These are phyloP conservation scores for Drosophila robusta DNA, from an alignment of 2,888 invertebrate species.

Conservation along the genomic window DNA sequence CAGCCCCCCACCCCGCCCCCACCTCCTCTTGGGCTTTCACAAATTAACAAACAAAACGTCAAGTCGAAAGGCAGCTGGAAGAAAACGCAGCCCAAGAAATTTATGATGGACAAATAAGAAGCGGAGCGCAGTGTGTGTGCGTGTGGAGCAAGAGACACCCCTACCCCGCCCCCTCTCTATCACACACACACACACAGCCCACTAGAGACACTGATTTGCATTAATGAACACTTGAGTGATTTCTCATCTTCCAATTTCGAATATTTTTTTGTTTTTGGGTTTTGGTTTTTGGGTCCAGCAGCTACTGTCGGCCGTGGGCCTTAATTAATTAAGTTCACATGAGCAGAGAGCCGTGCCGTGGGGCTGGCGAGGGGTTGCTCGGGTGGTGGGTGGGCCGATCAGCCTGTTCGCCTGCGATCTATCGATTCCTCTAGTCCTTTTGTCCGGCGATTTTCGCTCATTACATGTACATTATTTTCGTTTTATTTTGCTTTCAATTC, in stretches of 20 bases:
- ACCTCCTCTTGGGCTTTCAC: constrained; percentile 41
- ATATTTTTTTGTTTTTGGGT: constrained; percentile 33
- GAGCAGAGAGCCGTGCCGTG: constrained; percentile 58
- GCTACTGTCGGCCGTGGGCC: constrained; percentile 76
- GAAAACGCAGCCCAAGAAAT: constrained; percentile 56
- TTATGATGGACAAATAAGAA: constrained; percentile 46
- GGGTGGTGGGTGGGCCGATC: constrained; percentile 21
- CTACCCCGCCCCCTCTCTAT: background rate
- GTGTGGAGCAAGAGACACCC: constrained; percentile 5
- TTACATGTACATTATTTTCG: constrained; percentile 39
- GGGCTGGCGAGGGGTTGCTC: background rate
- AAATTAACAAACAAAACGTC: constrained; percentile 80
- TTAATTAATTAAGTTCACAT: constrained; percentile 81
- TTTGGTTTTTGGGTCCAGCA: constrained; percentile 60
- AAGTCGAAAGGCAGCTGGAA: constrained; percentile 58
- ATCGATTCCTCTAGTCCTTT: constrained; percentile 49
- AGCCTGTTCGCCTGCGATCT: constrained; percentile 48
- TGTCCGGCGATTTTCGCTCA: constrained; percentile 37
- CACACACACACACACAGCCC: constrained; percentile 27
- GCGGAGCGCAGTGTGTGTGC: constrained; percentile 14
- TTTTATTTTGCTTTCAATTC: constrained; percentile 40
- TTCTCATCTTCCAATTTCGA: constrained; percentile 54
- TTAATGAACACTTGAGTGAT: constrained; percentile 82
- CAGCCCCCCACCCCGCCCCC: background rate
- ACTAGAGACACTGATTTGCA: constrained; percentile 81